phyloP scores from a whole-genome alignment of 2,113 vertebrate genomes.

The Hypomesus transpacificus region DNA sequence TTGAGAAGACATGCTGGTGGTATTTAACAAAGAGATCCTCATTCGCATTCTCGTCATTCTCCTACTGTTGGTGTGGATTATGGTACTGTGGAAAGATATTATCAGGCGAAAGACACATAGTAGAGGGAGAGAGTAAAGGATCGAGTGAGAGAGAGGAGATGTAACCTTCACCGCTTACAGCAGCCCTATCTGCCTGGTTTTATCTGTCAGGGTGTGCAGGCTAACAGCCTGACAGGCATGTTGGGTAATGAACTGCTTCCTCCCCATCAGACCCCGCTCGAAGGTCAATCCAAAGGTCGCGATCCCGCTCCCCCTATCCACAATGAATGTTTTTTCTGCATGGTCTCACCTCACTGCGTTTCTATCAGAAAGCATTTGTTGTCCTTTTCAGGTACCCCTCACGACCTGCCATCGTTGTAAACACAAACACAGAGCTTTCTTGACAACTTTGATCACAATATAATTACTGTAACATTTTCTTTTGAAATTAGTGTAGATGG shows the following conservation, averaged over 20 bases:
- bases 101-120: neutral
- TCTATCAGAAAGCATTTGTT: constrained; percentile 16
- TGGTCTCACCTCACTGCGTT: constrained; percentile 36
- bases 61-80: too few relatives aligned
- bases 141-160: constrained; percentile 21
- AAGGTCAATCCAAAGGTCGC: constrained; percentile 22
- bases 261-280: constrained; percentile 40
- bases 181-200: constrained; percentile 36
- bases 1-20: too few relatives aligned
- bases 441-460: neutral
- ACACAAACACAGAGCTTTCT: neutral
- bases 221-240: constrained; percentile 38
- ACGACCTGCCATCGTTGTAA: neutral
- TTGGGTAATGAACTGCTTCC: constrained; percentile 53
- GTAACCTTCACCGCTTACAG: neutral
- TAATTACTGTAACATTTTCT: too few relatives aligned
- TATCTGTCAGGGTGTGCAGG: constrained; percentile 38
- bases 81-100: too few relatives aligned
- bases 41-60: too few relatives aligned
- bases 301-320: constrained; percentile 27
- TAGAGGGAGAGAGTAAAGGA: neutral
- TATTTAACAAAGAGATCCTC: too few relatives aligned
- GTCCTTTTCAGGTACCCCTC: neutral
- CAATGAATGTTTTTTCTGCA: constrained; percentile 40
- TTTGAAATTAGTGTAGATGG: too few relatives aligned